phyloP scores from a whole-genome alignment of 1,140 invertebrate genomes.

The Brachionus plicatilis region DNA sequence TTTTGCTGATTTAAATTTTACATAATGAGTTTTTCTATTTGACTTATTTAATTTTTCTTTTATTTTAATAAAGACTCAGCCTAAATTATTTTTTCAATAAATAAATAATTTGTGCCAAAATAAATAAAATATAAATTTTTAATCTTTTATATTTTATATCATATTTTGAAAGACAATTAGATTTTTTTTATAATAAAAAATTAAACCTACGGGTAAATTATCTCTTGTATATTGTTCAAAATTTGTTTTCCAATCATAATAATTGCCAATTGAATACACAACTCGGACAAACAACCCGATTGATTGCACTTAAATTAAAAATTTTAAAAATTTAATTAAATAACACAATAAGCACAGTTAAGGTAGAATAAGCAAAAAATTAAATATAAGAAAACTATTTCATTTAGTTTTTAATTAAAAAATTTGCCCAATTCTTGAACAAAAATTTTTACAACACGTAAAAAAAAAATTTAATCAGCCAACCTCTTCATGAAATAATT shows the following conservation, averaged over 20 bases:
- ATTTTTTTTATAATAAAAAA: too few species aligned
- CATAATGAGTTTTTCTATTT: too few species aligned
- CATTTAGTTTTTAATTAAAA: neutral
- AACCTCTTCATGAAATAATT: constrained; percentile 18
- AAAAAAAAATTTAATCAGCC: neutral
- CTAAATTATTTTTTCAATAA: too few species aligned
- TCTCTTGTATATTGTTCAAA: constrained; percentile 18
- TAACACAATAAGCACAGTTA: neutral
- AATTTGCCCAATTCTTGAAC: too few species aligned
- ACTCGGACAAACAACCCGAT: constrained; percentile 34
- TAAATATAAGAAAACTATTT: neutral
- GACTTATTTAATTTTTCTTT: too few species aligned
- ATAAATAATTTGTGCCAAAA: too few species aligned
- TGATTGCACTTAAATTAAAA: constrained; percentile 35
- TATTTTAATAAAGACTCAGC: too few species aligned
- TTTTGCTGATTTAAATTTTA: too few species aligned
- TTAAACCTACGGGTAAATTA: constrained; percentile 24
- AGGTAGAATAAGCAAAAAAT: neutral
- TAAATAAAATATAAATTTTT: too few species aligned
- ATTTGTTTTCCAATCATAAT: constrained; percentile 40
- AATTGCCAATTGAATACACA: constrained; percentile 41
- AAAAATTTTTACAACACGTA: neutral
- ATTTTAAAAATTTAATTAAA: neutral
- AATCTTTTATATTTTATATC: too few species aligned
- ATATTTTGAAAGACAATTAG: too few species aligned